Base-by-base conservation (phyloP, 2,888 invertebrate genomes). In the Elgonia sp. region DNA sequence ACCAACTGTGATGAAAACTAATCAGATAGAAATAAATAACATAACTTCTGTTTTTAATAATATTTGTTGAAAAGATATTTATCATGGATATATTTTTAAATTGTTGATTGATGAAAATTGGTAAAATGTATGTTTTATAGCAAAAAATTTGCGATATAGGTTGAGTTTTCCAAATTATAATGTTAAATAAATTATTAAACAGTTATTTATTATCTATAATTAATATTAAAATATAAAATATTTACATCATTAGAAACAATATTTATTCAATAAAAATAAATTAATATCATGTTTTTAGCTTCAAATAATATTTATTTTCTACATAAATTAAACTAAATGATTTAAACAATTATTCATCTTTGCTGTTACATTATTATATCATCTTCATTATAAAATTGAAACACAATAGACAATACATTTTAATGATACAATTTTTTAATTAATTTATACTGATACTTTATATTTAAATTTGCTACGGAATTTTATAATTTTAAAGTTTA, bases 211-310 rank as follows among this genome's bases (percentile, higher is more conserved):
- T 46, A 46, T 46, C 10, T 16, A 46, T 46, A 14, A 46, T 46
- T 14, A 46, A 46, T 46, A 46, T 46, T 46, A 46, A 46, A 46
- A 16, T 46, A 16, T 46, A 69, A 69, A 20, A 69, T 50, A n/a
- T 14, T 20, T 8, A 20, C 0, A 12, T 69, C 9, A 42, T 29
- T 29, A 29, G 1, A 29, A 29, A 29, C 29, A 29, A 29, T 29
- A n/a, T n/a, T n/a, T n/a, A n/a, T n/a, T n/a, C n/a, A n/a, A n/a
- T n/a, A n/a, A n/a, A n/a, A n/a, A n/a, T n/a, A n/a, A n/a, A n/a
- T n/a, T n/a, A n/a, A n/a, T n/a, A n/a, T n/a, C n/a, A n/a, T n/a
- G n/a, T n/a, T n/a, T n/a, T n/a, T n/a, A n/a, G n/a, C n/a, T n/a
- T n/a, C n/a, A n/a, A n/a, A n/a, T n/a, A n/a, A n/a, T n/a, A n/a